Conservation (phyloP, 2,113 vertebrate species). For the Microcebus ravelobensis region DNA sequence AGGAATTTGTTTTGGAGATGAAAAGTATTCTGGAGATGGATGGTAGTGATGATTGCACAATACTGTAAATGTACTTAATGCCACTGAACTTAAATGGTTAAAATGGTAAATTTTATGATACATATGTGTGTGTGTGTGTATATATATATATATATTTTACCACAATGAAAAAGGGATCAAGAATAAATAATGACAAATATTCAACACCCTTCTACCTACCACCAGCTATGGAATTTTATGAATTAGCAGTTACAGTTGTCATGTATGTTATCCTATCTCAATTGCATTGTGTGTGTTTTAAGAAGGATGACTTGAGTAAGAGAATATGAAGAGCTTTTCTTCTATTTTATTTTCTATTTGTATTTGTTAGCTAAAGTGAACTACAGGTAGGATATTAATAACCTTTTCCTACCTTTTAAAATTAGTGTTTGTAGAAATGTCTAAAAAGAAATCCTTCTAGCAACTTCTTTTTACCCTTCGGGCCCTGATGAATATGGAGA, state of each 20-base stretch:
- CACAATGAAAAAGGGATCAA: neutral
- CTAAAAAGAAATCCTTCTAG: neutral
- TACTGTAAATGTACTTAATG: neutral
- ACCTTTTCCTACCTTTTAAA: conserved; percentile 38
- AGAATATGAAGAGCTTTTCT: neutral
- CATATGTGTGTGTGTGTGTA: neutral
- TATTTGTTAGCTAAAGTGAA: conserved; percentile 13
- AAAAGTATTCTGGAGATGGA: neutral
- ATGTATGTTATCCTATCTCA: neutral
- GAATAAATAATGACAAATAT: neutral
- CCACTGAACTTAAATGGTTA: neutral
- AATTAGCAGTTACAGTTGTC: neutral
- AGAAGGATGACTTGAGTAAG: neutral
- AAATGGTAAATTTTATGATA: neutral
- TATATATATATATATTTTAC: neutral
- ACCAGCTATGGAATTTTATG: neutral
- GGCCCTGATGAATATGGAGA: neutral
- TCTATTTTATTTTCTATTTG: conserved; percentile 32
- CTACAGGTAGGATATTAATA: neutral
- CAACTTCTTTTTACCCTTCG: conserved; percentile 12
- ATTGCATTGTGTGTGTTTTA: neutral
- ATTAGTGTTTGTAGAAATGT: conserved; percentile 40
- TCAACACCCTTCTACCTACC: neutral
- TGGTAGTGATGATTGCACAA: neutral
- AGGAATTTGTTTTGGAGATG: neutral